Base-by-base conservation (phyloP, 2,797 vertebrate species). In the Choloepus didactylus region DNA sequence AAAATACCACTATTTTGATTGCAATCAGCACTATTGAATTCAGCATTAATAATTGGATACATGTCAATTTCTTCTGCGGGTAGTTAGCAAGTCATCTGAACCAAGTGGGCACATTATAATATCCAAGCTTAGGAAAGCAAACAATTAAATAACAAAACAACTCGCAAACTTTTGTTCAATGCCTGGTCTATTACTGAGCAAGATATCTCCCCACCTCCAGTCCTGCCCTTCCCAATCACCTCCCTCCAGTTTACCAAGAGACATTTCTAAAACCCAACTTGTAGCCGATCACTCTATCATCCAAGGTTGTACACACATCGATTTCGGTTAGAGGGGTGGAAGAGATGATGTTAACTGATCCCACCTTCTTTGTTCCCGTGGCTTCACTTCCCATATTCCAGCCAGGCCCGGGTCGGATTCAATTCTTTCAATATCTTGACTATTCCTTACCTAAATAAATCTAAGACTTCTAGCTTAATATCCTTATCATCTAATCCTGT, bases 1-100 rank as follows among this genome's bases (percentile, higher is more conserved):
- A 90, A 96, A 97, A 95, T 92, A 82, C 87, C 92, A 93, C 21
- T 80, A 35, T 62, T 95, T 92, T 94, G 67, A 94, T 89, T 93
- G 31, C 87, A 94, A 77, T 94, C 96, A 97, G 31, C 23, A 27
- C 85, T 64, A 93, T 54, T 96, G 70, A 96, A 91, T 67, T 89
- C 35, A 91, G 35, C 46, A 84, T 49, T 72, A 89, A 94, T 97
- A 96, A 96, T 72, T 96, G 67, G 94, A 62, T 81, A 19, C 15
- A 64, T 76, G 75, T 94, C 93, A 89, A 29, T 35, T 91, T 6
- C 54, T 85, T 92, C 82, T 94, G 95, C 89, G 86, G 76, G 84
- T 81, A 89, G 72, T 84, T 86, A 81, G 38, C 77, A 72, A 93
- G 46, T 92, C 54, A 89, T 76, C 62, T 72, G 66, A 96, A 95